Conservation (phyloP, 2,888 invertebrate species). For the Anthophora plumipes region DNA sequence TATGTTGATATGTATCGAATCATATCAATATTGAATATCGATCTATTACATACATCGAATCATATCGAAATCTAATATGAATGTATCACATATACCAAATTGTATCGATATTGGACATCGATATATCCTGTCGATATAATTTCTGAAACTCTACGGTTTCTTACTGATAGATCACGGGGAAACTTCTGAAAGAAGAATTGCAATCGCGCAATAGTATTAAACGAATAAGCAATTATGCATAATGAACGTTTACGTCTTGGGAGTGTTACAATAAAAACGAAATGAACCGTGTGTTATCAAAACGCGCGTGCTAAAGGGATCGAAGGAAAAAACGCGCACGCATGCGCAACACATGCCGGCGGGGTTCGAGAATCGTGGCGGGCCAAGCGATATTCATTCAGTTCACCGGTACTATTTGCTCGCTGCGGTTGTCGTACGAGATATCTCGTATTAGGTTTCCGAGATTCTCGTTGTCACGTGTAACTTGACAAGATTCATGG, state of each 20-base stretch:
- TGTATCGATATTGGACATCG: no score
- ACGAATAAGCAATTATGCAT: background rate
- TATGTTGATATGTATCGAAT: no score
- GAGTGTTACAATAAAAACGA: background rate
- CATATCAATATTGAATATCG: no score
- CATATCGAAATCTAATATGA: no score
- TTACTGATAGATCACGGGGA: no score
- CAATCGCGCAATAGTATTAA: background rate
- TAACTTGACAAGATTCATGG: background rate
- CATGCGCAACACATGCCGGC: conserved; percentile 54
- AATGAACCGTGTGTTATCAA: conserved; percentile 10
- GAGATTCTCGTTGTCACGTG: conserved; percentile 16
- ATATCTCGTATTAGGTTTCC: background rate
- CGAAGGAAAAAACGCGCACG: conserved; percentile 43
- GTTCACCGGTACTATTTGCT: conserved; percentile 78
- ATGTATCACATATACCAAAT: no score
- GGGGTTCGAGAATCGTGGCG: conserved; percentile 69
- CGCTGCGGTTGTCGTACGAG: conserved; percentile 65
- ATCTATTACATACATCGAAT: no score
- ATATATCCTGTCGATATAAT: no score
- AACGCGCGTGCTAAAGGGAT: conserved; percentile 32
- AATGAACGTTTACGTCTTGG: background rate
- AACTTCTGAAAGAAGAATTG: no score
- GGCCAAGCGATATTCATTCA: conserved; percentile 71
- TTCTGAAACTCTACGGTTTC: no score